Conservation (phyloP, 2,113 vertebrate genomes). For the Perca schrenkii region DNA sequence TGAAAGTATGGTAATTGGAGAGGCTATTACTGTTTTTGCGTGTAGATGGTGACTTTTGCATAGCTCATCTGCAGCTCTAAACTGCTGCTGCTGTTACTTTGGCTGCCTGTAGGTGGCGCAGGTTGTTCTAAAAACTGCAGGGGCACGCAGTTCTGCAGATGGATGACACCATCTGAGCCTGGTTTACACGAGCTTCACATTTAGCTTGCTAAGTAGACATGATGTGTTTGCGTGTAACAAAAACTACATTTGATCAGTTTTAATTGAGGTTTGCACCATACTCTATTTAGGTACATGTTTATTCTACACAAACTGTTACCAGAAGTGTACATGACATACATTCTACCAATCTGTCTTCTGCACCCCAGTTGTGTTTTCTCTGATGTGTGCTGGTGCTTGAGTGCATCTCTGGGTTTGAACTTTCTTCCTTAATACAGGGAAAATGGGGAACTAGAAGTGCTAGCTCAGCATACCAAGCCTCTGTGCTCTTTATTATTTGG, state of each 20-base stretch:
- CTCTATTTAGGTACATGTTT: not conserved
- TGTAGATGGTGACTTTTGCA: not conserved
- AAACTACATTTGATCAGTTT: not conserved
- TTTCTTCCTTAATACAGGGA: slow-evolving; percentile 40
- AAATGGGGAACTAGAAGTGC: slow-evolving; percentile 63
- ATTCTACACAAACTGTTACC: not conserved
- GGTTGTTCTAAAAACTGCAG: not conserved
- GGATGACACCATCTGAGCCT: not conserved
- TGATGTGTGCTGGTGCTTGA: slow-evolving; percentile 25
- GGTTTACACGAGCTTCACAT: not conserved
- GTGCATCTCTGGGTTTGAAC: slow-evolving; percentile 40
- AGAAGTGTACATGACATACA: not conserved
- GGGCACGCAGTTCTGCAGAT: not conserved
- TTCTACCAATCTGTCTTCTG: not conserved
- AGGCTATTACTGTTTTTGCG: not conserved
- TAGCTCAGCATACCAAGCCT: slow-evolving; percentile 55
- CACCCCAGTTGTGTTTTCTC: not conserved
- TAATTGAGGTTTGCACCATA: not conserved
- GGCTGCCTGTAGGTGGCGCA: not conserved
- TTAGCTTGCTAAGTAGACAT: not conserved
- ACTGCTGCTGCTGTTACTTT: not conserved
- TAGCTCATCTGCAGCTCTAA: not conserved
- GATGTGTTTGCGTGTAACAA: not conserved
- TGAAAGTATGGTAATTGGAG: not conserved
- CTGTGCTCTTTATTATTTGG: slow-evolving; percentile 63